Percentiles rank a stretch among this genome's conserved stretches.
These are phyloP conservation scores for Rhizoglyphus robini DNA, from an alignment of 1,140 invertebrate species.

Conservation along the genomic window DNA sequence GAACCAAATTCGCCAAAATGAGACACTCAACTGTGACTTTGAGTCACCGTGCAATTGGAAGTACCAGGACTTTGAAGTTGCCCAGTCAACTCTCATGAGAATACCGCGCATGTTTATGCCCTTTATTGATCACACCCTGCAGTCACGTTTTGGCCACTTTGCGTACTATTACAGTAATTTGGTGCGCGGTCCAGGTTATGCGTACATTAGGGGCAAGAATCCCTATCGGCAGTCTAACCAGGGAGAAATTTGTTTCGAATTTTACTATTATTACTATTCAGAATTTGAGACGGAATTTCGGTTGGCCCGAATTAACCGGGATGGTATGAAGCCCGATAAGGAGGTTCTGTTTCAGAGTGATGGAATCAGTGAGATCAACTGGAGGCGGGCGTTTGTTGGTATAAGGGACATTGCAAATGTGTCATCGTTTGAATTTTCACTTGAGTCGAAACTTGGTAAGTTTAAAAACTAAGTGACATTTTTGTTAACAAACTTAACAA, in stretches of 20 bases:
- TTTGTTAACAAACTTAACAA: too few relatives aligned
- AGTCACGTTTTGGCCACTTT: neutral
- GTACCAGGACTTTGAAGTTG: neutral
- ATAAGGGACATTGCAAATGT: neutral
- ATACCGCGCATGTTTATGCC: too few relatives aligned
- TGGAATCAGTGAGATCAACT: neutral
- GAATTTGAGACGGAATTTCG: too few relatives aligned
- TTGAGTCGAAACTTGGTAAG: neutral
- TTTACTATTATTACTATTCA: constrained; percentile 3
- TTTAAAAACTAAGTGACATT: too few relatives aligned
- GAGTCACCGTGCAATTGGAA: neutral
- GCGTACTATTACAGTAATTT: neutral
- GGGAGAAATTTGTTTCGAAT: neutral
- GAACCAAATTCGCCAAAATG: neutral
- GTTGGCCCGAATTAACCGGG: neutral
- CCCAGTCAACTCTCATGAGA: too few relatives aligned
- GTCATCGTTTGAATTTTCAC: neutral
- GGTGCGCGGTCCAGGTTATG: neutral
- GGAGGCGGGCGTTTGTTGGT: neutral
- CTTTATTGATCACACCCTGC: neutral
- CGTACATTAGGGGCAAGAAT: neutral
- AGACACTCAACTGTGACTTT: neutral
- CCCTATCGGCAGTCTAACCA: neutral
- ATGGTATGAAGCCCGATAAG: neutral
- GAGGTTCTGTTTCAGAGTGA: neutral